phyloP scores from a whole-genome alignment of 2,113 vertebrate genomes.

The Aptenodytes forsteri region DNA sequence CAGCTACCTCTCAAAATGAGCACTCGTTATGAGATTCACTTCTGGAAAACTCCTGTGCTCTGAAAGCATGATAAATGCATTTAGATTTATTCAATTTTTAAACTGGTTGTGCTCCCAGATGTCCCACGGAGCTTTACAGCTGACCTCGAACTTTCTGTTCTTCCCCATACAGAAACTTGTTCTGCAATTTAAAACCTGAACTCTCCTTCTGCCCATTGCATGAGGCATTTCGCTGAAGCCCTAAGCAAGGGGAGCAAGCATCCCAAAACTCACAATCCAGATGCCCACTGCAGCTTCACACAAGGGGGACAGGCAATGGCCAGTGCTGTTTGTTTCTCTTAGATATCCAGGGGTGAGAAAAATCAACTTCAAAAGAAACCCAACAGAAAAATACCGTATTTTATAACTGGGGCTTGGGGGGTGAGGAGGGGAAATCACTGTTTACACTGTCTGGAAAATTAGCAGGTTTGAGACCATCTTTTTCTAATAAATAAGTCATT shows the following conservation, averaged over 20 bases:
- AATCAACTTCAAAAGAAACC: background rate
- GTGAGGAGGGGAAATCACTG: background rate
- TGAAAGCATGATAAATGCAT: background rate
- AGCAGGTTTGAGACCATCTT: background rate
- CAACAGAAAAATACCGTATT: accelerated
- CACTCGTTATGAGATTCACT: background rate
- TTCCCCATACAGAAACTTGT: background rate
- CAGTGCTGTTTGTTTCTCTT: background rate
- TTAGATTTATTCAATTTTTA: background rate
- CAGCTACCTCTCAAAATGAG: background rate
- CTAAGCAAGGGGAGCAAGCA: background rate
- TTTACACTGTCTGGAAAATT: background rate
- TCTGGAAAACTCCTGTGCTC: background rate
- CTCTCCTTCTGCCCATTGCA: background rate
- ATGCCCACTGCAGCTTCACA: background rate
- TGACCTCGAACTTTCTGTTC: background rate
- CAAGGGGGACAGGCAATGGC: accelerated
- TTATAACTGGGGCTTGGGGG: background rate
- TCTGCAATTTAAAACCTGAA: background rate
- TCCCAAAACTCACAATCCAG: background rate
- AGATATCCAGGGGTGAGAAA: background rate
- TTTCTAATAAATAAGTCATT: background rate
- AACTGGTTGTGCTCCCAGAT: background rate
- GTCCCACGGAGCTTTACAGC: background rate
- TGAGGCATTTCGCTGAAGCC: background rate